Conservation (phyloP, 2,888 invertebrate genomes). For the Patella ulyssiponensis region DNA sequence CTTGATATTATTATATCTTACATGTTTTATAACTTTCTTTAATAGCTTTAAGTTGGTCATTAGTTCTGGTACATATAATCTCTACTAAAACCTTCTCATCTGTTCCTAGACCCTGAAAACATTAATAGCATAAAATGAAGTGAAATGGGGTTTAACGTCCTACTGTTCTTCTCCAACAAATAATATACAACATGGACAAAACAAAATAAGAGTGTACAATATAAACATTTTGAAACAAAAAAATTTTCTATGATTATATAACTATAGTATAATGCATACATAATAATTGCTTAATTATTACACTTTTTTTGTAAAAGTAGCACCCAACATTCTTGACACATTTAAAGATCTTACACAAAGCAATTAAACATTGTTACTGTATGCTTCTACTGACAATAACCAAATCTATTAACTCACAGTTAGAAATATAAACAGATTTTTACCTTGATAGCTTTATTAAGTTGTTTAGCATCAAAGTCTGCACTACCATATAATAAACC, state of each 20-base stretch:
- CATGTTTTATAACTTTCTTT: conserved; percentile 68
- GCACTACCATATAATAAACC: conserved; percentile 67
- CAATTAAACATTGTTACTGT: too few species aligned
- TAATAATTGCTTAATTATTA: too few species aligned
- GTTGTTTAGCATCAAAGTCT: conserved; percentile 70
- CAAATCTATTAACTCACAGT: background rate
- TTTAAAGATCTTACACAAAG: too few species aligned
- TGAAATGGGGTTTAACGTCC: too few species aligned
- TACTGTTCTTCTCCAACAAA: too few species aligned
- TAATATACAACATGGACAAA: background rate
- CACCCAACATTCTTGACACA: too few species aligned
- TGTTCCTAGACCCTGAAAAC: conserved; percentile 70
- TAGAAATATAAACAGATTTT: background rate
- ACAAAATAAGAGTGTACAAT: too few species aligned
- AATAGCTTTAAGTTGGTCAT: conserved; percentile 68
- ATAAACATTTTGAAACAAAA: too few species aligned
- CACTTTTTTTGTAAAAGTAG: too few species aligned
- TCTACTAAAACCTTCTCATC: conserved; percentile 71
- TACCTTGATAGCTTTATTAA: conserved; percentile 70
- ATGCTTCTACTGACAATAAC: background rate
- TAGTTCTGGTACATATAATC: conserved; percentile 71
- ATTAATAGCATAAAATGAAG: too few species aligned
- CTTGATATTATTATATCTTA: conserved; percentile 44
- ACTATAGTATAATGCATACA: too few species aligned
- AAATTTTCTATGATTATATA: too few species aligned